Evolutionary conservation across 2,113 vertebrate genomes (phyloP), one percentile per base, ranked within the genome.

Genomic region (Clarias macrocephalus): DNA sequence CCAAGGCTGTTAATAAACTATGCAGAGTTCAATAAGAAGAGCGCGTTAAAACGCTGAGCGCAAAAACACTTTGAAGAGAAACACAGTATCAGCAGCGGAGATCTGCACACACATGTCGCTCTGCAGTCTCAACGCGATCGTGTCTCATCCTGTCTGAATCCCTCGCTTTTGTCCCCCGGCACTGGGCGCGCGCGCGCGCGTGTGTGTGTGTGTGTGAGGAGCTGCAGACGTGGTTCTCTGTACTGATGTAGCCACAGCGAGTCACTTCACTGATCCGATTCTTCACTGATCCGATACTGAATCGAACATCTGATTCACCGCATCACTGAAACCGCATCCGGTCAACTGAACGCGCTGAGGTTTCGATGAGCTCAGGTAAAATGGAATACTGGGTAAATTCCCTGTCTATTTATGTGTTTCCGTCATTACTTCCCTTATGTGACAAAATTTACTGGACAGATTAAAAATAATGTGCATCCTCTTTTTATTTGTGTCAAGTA

Each of bases 171-270:
- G 81, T 75, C 56, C 86, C 60, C 81, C 37, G 21, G 65, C 62
- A 57, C 23, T 68, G 52, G 19, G 11, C 59, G 52, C 80, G n/a
- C 52, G 21, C 52, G 77, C n/a, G 37, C 23, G 56, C 83, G n/a
- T 83, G 80, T 48, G 11, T 52, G 52, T 33, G 77, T 37, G 37
- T 37, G 56, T 88, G n/a, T 83, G 80, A 90, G 65, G 48, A 62
- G 73, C 83, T 85, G 86, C 62, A 88, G 87, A 89, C 88, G 88
- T 89, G 90, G 88, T 88, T 88, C 77, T 16, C 28, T 82, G 56
- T 62, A 52, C 18, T 66, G 86, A 23, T 87, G 76, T 30, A 80
- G 83, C 65, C 52, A 57, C 57, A 28, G 33, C 3, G 82, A 84
- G 48, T 72, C 82, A 84, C 28, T 59, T 83, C 19, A 84, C 42